Base-by-base conservation (phyloP, 2,113 vertebrate species). In the Talpa occidentalis region DNA sequence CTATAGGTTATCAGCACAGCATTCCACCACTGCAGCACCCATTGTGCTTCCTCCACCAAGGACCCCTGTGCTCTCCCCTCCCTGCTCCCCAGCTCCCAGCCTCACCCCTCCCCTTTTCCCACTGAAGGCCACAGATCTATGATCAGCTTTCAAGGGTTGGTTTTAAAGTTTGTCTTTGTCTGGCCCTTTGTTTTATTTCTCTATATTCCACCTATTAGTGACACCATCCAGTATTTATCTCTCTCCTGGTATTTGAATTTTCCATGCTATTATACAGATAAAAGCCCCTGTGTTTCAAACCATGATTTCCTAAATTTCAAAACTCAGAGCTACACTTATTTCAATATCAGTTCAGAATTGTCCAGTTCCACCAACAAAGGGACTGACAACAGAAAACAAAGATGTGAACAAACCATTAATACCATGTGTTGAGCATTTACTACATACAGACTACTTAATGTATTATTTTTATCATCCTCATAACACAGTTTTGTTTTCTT, bases 181-280 rank as follows among this genome's bases (percentile, higher is more conserved):
- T 54, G 52, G 19, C 17, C 15, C 52, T 54, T 54, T 54, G 15
- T 17, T 54, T 19, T 54, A 54, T 4, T 54, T 54, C 17, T 54
- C 52, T 19, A 54, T 54, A 54, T 54, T 54, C 52, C 52, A 19
- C 52, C 52, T 19, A 19, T 19, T 3, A 54, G 52, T 54, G 52
- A 54, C 16, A 54, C 52, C 52, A 54, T 17, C 47, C 17, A 16
- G 17, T 54, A 19, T 54, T 54, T 54, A 54, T 54, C 52, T 19
- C 19, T 19, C 52, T 54, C 52, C 52, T 54, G 0, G 12, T 30
- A 0, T 0, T 2, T 88, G 0, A 0, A 49, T 70, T 90, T 83
- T 88, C 47, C 73, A 60, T 47, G 16, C 22, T 90, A 40, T 12
- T 14, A 14, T 4, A 7, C 60, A 87, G n/a, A 24, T 15, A 30